Evolutionary conservation across 2,113 vertebrate species (phyloP).

Genomic region (Corythaixoides concolor): DNA sequence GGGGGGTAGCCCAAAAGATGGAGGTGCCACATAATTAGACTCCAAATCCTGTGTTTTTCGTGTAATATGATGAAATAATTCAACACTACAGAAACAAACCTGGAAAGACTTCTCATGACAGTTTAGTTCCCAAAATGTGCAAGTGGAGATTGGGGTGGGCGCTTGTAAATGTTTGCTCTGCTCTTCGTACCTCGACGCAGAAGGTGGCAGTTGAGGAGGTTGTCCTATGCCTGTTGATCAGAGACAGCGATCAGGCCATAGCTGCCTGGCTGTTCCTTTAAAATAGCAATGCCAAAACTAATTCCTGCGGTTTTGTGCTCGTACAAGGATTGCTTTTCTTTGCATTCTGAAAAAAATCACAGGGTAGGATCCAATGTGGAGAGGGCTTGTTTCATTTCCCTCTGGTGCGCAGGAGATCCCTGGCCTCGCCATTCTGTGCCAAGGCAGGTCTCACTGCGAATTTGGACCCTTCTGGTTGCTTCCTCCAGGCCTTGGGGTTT

Average conservation of each 20-base stretch:
- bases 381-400: neutral
- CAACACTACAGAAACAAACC: neutral
- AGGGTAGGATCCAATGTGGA: neutral
- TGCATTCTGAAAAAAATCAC: neutral
- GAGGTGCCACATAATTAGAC: neutral
- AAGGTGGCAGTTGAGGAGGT: neutral
- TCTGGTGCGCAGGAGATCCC: neutral
- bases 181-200: neutral
- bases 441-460: neutral
- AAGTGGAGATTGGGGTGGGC: neutral
- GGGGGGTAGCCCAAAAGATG: neutral
- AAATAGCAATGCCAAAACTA: neutral
- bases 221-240: neutral
- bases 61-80: neutral
- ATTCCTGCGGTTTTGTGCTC: neutral
- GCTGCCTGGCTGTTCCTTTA: neutral
- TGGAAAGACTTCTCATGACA: neutral
- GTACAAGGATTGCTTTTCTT: neutral
- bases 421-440: neutral
- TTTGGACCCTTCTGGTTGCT: neutral
- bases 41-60: neutral
- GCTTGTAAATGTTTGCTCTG: neutral
- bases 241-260: neutral
- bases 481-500: neutral
- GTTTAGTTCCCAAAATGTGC: neutral